A percentile compares a stretch with the other conserved stretches of the same genome.
Conservation (phyloP, 2,113 vertebrate genomes). For the Hiodon alosoides region DNA sequence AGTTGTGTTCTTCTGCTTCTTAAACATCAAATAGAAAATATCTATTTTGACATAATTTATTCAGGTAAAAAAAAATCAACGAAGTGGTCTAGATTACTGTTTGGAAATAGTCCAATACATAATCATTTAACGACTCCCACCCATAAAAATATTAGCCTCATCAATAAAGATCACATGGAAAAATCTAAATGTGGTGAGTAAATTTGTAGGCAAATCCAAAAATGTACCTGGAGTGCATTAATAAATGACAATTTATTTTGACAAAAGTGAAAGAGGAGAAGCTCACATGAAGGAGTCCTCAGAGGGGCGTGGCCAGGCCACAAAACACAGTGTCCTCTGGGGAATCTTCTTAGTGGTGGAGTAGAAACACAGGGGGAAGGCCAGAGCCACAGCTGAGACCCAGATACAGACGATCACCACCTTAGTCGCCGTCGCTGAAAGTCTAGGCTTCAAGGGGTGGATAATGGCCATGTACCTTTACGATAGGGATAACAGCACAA, state of each 20-base stretch:
- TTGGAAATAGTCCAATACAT: too few species aligned
- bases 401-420: conserved; percentile 75
- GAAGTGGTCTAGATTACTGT: neutral
- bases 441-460: conserved; percentile 74
- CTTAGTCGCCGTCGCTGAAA: conserved; percentile 76
- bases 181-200: too few species aligned
- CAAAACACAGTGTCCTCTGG: conserved; percentile 71
- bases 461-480: conserved; percentile 81
- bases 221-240: too few species aligned
- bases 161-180: neutral
- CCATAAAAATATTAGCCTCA: neutral
- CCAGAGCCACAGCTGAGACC: conserved; percentile 72
- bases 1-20: too few species aligned
- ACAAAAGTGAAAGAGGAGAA: neutral
- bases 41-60: neutral
- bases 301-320: conserved; percentile 71
- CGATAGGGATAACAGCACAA: neutral
- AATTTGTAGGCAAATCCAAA: too few species aligned
- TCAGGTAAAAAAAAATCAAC: neutral
- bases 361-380: conserved; percentile 77
- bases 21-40: neutral
- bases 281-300: conserved; percentile 72
- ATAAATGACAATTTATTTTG: neutral
- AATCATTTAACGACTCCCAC: too few species aligned
- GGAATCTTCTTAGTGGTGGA: conserved; percentile 72